phyloP scores from a whole-genome alignment of 2,797 vertebrate species.

The Australoheros facetus region DNA sequence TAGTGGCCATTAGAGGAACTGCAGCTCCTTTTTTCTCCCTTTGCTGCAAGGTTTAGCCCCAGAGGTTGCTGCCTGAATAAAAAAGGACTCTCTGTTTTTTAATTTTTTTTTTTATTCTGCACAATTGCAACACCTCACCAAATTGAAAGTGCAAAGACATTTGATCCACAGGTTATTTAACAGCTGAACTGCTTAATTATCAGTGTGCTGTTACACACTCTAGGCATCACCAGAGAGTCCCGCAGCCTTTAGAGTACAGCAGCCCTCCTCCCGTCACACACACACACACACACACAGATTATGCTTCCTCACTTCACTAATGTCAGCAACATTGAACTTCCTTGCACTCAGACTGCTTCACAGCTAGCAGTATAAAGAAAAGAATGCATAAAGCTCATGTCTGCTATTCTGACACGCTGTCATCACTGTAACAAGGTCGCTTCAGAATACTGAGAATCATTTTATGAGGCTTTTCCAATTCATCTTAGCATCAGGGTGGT shows the following conservation, averaged over 20 bases:
- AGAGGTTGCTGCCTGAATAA: neutral
- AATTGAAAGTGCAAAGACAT: slow-evolving; percentile 26
- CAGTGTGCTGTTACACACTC: slow-evolving; percentile 3
- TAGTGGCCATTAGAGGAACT: neutral
- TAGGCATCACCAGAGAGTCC: neutral
- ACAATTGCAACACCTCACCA: slow-evolving; percentile 25
- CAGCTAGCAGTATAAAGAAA: neutral
- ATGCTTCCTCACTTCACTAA: neutral
- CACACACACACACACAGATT: neutral
- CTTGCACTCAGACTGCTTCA: neutral
- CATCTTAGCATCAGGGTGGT: neutral
- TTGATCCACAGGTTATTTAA: slow-evolving; percentile 45
- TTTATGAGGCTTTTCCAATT: neutral
- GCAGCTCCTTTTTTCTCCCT: neutral
- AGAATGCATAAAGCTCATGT: neutral
- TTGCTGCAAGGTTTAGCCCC: neutral
- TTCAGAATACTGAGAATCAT: neutral
- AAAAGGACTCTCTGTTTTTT: neutral
- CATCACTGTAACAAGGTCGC: slow-evolving; percentile 4
- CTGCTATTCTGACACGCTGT: slow-evolving; percentile 6
- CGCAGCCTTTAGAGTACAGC: neutral
- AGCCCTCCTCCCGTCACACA: neutral
- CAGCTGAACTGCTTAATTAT: slow-evolving; percentile 38
- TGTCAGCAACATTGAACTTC: neutral
- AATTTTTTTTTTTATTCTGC: neutral